phyloP scores from a whole-genome alignment of 2,797 vertebrate genomes.

The Adrianichthys oophorus region DNA sequence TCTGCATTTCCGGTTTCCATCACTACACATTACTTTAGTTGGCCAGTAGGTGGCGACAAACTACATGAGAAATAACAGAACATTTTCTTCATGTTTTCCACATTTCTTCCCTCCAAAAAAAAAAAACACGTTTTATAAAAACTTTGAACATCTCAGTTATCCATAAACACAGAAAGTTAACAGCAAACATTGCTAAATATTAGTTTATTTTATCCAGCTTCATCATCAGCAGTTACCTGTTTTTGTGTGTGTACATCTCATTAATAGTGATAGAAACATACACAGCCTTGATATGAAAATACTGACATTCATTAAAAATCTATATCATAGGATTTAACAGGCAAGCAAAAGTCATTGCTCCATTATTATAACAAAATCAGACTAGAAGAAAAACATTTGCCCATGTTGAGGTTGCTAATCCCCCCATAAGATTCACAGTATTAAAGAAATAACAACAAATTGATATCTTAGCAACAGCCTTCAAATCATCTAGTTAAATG shows the following conservation, averaged over 20 bases:
- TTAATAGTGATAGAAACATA: constrained; percentile 78
- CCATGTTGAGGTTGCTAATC: constrained; percentile 49
- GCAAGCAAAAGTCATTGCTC: constrained; percentile 70
- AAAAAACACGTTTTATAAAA: not conserved
- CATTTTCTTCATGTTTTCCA: too few species aligned
- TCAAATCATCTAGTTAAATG: constrained; percentile 45
- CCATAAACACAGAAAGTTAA: constrained; percentile 8
- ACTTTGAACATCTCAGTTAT: not conserved
- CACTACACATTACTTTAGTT: too few species aligned
- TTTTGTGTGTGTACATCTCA: constrained; percentile 68
- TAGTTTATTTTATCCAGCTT: constrained; percentile 80
- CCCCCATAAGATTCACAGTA: constrained; percentile 78
- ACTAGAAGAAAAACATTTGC: constrained; percentile 51
- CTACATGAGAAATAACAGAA: not conserved
- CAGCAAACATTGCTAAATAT: constrained; percentile 64
- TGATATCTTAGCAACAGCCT: constrained; percentile 32
- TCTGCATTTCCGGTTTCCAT: too few species aligned
- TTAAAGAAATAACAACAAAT: constrained; percentile 54
- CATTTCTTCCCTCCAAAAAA: not conserved
- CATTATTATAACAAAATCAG: constrained; percentile 54
- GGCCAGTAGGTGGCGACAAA: constrained; percentile 51
- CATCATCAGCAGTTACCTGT: constrained; percentile 68
- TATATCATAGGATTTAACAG: constrained; percentile 80
- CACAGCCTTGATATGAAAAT: constrained; percentile 81
- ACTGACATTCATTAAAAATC: constrained; percentile 85